Evolutionary conservation across 1,140 invertebrate species (phyloP).

Genomic region (Acromyrmex heyeri): DNA sequence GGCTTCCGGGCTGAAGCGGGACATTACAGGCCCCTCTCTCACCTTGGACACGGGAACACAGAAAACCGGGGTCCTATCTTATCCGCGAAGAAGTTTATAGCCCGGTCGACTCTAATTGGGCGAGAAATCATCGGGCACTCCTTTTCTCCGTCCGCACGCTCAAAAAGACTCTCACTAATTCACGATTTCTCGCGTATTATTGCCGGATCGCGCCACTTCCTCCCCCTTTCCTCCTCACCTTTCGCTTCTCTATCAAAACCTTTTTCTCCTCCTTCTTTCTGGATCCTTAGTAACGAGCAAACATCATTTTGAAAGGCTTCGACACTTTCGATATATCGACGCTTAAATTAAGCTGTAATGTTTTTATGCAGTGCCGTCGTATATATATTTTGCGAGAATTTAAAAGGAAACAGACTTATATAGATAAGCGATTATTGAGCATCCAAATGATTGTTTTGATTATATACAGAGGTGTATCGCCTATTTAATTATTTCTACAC

Average conservation of each 20-base stretch:
- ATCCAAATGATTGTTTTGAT: background rate
- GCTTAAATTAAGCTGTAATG: conserved; percentile 32
- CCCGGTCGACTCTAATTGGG: conserved; percentile 86
- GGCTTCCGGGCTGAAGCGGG: conserved; percentile 80
- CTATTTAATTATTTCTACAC: background rate
- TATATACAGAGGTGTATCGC: background rate
- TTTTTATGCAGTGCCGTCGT: conserved; percentile 21
- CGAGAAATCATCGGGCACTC: conserved; percentile 86
- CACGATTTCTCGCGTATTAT: conserved; percentile 80
- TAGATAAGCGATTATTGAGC: background rate
- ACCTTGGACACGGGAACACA: conserved; percentile 76
- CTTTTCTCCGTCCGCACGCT: conserved; percentile 82
- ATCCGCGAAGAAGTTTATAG: conserved; percentile 86
- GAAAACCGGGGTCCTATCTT: conserved; percentile 84
- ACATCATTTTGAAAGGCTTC: conserved; percentile 46
- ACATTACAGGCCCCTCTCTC: conserved; percentile 75
- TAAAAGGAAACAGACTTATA: background rate
- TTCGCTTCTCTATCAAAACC: conserved; percentile 18
- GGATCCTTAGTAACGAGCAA: conserved; percentile 46
- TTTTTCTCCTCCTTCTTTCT: conserved; percentile 40
- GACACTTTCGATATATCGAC: conserved; percentile 40
- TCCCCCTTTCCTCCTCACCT: background rate
- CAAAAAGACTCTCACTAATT: conserved; percentile 84
- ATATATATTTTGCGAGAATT: conserved; percentile 6
- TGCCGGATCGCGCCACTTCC: conserved; percentile 66